Evolutionary conservation across 2,113 vertebrate genomes (phyloP), one percentile per base, ranked within the genome.

Genomic region (Procavia capensis): DNA sequence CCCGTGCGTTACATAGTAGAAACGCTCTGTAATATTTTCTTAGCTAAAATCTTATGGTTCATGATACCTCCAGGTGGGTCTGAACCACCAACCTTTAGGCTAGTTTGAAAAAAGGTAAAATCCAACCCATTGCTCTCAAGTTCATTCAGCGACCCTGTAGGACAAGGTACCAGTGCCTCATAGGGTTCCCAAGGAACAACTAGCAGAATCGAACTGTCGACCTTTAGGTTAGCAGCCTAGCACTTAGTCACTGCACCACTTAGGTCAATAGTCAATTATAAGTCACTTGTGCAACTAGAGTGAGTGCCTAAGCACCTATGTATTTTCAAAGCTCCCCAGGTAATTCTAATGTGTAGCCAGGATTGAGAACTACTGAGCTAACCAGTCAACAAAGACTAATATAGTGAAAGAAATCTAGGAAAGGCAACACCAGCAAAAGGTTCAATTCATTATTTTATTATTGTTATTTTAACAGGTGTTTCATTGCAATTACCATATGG

Each of bases 331-430:
- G 19, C 10, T 80, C 43, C 75, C 19, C 31, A 20, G 29, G 3
- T 59, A 59, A 84, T 87, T 92, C 79, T 75, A 43, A 57, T 16
- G 4, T 31, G 16, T 45, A 89, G 11, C 34, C 54, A 89, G 9
- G 59, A 82, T 59, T 91, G 41, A 88, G 50, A 84, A 84, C 39
- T 54, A 72, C 66, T 64, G 22, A 79, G 31, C 50, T 88, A 94
- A 63, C 16, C 16, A 90, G 22, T 85, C 76, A 59, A n/a, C 75
- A 90, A 82, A 90, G 20, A n/a, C 8, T 76, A 39, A 84, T 4
- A 29, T 8, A 86, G 31, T 78, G 79, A 91, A 95, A 86, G 4
- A 85, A 83, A 89, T 72, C 50, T 83, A 91, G 27, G 43, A 39
- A 86, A 88, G 3, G 13, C 19, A 70, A 88, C 22, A 4, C 34